phyloP scores from a whole-genome alignment of 2,113 vertebrate genomes.

The Pleuronectes platessa region DNA sequence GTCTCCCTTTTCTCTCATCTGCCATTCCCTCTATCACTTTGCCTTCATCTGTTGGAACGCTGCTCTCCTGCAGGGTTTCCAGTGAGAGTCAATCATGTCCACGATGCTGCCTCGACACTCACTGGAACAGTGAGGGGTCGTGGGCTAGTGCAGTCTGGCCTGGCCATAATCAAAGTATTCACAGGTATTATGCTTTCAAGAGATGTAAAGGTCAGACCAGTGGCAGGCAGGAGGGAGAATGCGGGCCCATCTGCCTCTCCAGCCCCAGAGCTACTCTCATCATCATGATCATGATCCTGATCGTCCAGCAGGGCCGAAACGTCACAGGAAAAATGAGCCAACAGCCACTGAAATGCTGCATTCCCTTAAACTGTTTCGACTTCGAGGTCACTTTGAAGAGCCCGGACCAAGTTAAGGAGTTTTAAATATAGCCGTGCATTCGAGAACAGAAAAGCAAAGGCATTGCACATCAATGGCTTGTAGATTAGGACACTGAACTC shows the following conservation, averaged over 20 bases:
- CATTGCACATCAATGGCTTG: not conserved
- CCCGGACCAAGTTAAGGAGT: not conserved
- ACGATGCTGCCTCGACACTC: slow-evolving; percentile 64
- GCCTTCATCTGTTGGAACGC: slow-evolving; percentile 52
- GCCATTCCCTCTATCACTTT: slow-evolving; percentile 46
- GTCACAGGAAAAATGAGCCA: slow-evolving; percentile 32
- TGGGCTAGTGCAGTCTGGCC: slow-evolving; percentile 40
- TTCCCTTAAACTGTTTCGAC: slow-evolving; percentile 15
- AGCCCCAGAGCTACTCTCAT: slow-evolving; percentile 53
- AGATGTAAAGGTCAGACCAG: slow-evolving; percentile 59
- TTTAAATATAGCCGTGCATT: not conserved
- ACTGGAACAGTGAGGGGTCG: slow-evolving; percentile 63
- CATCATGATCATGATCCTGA: slow-evolving; percentile 36
- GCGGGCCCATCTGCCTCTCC: slow-evolving; percentile 66
- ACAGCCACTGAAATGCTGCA: slow-evolving; percentile 31
- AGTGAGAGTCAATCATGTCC: slow-evolving; percentile 77
- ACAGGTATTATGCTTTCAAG: slow-evolving; percentile 71
- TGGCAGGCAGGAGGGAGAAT: slow-evolving; percentile 22
- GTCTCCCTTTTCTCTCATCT: slow-evolving; percentile 28
- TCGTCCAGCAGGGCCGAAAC: slow-evolving; percentile 44
- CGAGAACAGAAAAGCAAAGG: not conserved
- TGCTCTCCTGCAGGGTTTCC: slow-evolving; percentile 55
- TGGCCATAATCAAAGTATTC: slow-evolving; percentile 66
- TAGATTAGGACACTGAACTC: not conserved
- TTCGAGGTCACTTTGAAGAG: slow-evolving; percentile 44